Evolutionary conservation across 1,140 invertebrate species (phyloP).

Genomic region (Spodoptera frugiperda): DNA sequence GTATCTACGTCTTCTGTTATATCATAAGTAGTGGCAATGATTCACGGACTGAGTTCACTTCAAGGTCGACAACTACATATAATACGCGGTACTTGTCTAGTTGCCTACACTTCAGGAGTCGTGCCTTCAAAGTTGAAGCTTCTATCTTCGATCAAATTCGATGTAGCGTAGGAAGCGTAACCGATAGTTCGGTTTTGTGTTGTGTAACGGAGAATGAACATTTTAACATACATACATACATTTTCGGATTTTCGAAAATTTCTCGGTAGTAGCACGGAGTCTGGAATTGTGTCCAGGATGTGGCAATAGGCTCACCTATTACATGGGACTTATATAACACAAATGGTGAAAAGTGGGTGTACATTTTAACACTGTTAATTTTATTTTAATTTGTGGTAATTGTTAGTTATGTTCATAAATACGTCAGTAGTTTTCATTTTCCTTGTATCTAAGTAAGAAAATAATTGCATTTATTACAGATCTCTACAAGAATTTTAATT

Average conservation of each 20-base stretch:
- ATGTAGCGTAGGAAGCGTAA: not conserved
- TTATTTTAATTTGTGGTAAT: not conserved
- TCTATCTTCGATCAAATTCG: slow-evolving; percentile 24
- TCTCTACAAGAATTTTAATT: no score
- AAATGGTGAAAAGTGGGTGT: no score
- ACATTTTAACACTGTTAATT: not conserved
- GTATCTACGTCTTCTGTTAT: slow-evolving; percentile 3
- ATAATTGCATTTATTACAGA: no score
- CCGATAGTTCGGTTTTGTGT: not conserved
- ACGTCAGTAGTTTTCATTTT: no score
- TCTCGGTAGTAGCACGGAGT: no score
- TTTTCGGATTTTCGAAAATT: no score
- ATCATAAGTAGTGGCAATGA: not conserved
- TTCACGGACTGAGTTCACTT: slow-evolving; percentile 28
- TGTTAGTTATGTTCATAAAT: not conserved
- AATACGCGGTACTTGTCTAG: not conserved
- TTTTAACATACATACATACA: no score
- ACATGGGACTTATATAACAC: no score
- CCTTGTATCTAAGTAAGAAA: no score
- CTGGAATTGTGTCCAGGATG: no score
- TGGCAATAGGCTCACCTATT: no score
- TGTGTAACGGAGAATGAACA: not conserved
- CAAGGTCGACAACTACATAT: slow-evolving; percentile 36
- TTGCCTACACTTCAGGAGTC: slow-evolving; percentile 16
- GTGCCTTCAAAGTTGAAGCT: slow-evolving; percentile 14